phyloP scores from a whole-genome alignment of 2,797 vertebrate species.

The Darevskia nairensis region DNA sequence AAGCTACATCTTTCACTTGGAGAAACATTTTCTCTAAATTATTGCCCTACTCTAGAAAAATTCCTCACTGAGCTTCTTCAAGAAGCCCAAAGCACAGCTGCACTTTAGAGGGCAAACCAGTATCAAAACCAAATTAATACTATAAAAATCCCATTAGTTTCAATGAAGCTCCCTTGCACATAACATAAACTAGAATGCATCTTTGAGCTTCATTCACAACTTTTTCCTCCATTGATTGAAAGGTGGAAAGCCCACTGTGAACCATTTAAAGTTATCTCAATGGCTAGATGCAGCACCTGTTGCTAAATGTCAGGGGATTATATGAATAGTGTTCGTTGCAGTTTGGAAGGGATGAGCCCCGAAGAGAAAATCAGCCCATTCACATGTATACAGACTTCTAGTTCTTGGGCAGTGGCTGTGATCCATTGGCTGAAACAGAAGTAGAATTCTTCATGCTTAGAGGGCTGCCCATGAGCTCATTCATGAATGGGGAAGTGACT shows the following conservation, averaged over 20 bases:
- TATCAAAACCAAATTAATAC: not conserved
- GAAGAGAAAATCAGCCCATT: not conserved
- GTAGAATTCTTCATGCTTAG: not conserved
- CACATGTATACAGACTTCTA: not conserved
- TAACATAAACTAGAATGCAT: not conserved
- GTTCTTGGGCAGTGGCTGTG: not conserved
- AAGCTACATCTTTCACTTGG: slow-evolving; percentile 5
- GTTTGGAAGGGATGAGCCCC: not conserved
- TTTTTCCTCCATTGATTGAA: not conserved
- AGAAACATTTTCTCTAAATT: not conserved
- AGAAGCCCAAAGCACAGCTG: not conserved
- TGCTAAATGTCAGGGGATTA: not conserved
- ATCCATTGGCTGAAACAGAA: not conserved
- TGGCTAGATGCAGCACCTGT: not conserved
- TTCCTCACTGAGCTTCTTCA: not conserved
- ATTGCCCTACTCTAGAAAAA: not conserved
- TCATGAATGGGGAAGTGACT: not conserved
- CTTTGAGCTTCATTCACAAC: not conserved
- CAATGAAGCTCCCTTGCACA: not conserved
- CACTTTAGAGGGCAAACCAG: not conserved
- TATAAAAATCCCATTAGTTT: not conserved
- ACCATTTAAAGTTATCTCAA: not conserved
- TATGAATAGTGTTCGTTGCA: not conserved
- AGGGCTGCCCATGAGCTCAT: not conserved
- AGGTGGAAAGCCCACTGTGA: not conserved